Percentiles rank a stretch among this genome's conserved stretches.
phyloP scores from a whole-genome alignment of 2,888 invertebrate genomes.

The Pardosa pseudoannulata region DNA sequence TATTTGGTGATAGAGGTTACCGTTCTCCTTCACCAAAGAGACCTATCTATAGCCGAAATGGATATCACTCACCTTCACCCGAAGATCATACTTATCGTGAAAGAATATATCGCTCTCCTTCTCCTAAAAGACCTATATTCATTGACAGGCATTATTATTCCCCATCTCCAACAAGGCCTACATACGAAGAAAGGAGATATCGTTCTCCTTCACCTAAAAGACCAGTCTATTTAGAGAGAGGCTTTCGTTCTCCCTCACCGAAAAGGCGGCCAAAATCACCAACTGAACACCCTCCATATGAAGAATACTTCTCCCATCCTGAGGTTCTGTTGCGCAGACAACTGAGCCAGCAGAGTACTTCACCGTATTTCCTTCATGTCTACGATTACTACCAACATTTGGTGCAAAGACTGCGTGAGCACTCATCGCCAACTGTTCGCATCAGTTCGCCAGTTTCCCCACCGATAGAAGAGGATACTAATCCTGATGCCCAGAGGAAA shows the following conservation, averaged over 20 bases:
- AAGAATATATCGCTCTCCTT: slow-evolving; percentile 9
- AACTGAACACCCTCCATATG: slow-evolving; percentile 19
- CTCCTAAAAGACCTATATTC: slow-evolving; percentile 16
- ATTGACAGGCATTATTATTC: not conserved
- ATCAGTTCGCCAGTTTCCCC: slow-evolving; percentile 39
- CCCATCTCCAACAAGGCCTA: not conserved
- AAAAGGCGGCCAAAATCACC: not conserved
- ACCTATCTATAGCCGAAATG: not conserved
- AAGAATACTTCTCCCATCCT: slow-evolving; percentile 55
- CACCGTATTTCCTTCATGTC: slow-evolving; percentile 54
- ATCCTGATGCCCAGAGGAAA: slow-evolving; percentile 73
- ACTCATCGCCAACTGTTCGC: slow-evolving; percentile 34
- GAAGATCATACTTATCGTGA: not conserved
- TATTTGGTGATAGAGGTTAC: not conserved
- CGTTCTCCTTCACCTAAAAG: slow-evolving; percentile 2
- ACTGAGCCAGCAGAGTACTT: slow-evolving; percentile 34
- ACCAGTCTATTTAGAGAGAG: not conserved
- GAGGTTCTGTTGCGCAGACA: slow-evolving; percentile 51
- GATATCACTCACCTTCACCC: not conserved
- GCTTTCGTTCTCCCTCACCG: not conserved
- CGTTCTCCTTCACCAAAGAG: not conserved
- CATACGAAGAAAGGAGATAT: not conserved
- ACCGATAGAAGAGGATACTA: slow-evolving; percentile 43
- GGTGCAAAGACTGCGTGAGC: slow-evolving; percentile 60
- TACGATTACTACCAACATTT: slow-evolving; percentile 71